phyloP scores from a whole-genome alignment of 37 sponge, comb jelly and placozoan species.

The Eunapius fragilis region DNA sequence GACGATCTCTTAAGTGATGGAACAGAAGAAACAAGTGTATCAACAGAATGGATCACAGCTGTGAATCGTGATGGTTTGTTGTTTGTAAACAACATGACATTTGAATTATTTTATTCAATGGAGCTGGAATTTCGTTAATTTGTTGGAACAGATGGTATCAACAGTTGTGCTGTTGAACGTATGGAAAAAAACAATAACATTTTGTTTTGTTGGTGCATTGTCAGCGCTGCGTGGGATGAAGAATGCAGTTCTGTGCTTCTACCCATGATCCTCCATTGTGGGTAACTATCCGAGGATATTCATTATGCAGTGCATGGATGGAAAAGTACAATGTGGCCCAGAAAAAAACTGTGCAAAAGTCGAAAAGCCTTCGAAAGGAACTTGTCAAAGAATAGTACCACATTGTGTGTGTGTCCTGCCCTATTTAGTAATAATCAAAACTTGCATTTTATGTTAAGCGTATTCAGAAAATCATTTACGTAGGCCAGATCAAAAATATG shows the following conservation, averaged over 20 bases:
- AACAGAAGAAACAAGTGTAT: conserved; percentile 11
- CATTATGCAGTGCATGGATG: conserved; percentile 19
- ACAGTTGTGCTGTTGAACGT: neutral
- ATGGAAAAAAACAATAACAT: conserved; percentile 1
- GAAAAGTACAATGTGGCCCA: conserved; percentile 21
- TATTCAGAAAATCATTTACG: too few relatives aligned
- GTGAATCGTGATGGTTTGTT: conserved; percentile 20
- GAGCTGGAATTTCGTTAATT: conserved; percentile 4
- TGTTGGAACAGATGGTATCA: neutral
- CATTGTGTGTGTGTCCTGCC: too few relatives aligned
- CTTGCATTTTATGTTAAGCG: too few relatives aligned
- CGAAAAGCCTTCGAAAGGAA: neutral
- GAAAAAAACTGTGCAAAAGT: conserved; percentile 27
- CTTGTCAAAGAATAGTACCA: too few relatives aligned
- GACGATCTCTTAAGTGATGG: conserved; percentile 2
- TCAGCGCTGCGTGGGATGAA: conserved; percentile 28
- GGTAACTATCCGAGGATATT: conserved; percentile 18
- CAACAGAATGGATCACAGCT: conserved; percentile 14
- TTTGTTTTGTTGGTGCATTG: neutral
- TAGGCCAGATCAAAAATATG: too few relatives aligned
- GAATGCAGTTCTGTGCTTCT: neutral
- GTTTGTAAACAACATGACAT: conserved; percentile 18
- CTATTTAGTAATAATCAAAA: too few relatives aligned
- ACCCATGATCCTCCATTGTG: conserved; percentile 10
- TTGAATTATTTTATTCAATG: conserved; percentile 14